Base-by-base conservation (phyloP, 2,113 vertebrate species). In the Larimichthys crocea region DNA sequence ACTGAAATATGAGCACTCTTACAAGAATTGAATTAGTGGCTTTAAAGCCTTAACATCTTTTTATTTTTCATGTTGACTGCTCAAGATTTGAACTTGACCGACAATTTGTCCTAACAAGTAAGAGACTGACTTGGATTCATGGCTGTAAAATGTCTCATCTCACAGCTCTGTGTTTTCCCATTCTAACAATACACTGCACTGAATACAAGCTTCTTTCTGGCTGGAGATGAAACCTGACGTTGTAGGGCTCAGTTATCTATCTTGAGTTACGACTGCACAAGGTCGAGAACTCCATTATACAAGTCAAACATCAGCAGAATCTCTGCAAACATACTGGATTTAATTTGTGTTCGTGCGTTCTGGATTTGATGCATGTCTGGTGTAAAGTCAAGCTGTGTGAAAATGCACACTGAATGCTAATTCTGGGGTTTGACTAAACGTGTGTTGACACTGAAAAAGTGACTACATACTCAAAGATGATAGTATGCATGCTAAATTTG, bases 21-120 rank as follows among this genome's bases (percentile, higher is more conserved):
- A 76, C 20, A n/a, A 29, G n/a, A 77, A 55, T 49, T 74, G 56
- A 35, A 55, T 53, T 11, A 48, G 24, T 62, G 42, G 29, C 56
- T 67, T 66, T 46, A 46, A 14, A 29, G 64, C 55, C 31, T 53
- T 35, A 7, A 35, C 7, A 3, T 53, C 22, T 50, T 55, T n/a
- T 22, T 69, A 49, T 77, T 69, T 10, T 26, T 26, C 26, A 80
- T 68, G 14, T 81, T 4, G 6, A 56, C 63, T 35, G 40, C 1
- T 49, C 67, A 15, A 56, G 48, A 42, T 53, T 48, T 35, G 5
- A 68, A 56, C 44, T 57, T 22, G 40, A 48, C 35, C 56, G 24
- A 19, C 17, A 19, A 42, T 68, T 24, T 68, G 20, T 22, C 35
- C 4, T 7, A n/a, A 44, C 3, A 57, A 49, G 19, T 10, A 9